phyloP scores from a whole-genome alignment of 1,140 invertebrate species.

The Bradynema listronoti region DNA sequence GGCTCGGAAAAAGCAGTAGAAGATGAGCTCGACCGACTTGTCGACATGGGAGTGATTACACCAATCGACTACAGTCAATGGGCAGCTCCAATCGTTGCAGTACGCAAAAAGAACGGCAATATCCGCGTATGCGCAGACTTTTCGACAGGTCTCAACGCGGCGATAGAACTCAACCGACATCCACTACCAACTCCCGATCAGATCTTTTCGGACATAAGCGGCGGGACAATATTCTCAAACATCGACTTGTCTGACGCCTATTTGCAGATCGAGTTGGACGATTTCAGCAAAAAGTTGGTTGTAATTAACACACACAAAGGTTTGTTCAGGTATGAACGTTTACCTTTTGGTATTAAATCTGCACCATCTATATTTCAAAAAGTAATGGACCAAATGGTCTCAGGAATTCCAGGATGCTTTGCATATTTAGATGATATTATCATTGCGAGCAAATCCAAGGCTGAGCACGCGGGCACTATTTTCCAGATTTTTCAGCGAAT shows the following conservation, averaged over 20 bases:
- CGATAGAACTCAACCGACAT: slow-evolving; percentile 26
- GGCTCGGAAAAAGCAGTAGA: too few relatives aligned
- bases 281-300: slow-evolving; percentile 34
- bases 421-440: slow-evolving; percentile 39
- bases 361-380: slow-evolving; percentile 62
- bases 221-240: slow-evolving; percentile 47
- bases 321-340: slow-evolving; percentile 34
- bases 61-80: too few relatives aligned
- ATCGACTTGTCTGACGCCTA: slow-evolving; percentile 45
- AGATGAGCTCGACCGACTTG: too few relatives aligned
- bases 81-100: too few relatives aligned
- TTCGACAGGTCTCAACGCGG: slow-evolving; percentile 45
- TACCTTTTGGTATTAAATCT: slow-evolving; percentile 61
- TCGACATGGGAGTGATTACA: too few relatives aligned
- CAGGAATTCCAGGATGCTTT: slow-evolving; percentile 39
- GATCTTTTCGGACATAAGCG: slow-evolving; percentile 38
- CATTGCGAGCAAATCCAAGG: neutral
- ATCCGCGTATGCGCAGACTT: slow-evolving; percentile 9
- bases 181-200: slow-evolving; percentile 51
- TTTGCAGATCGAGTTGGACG: slow-evolving; percentile 37
- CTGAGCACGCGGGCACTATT: too few relatives aligned
- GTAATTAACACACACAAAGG: slow-evolving; percentile 39
- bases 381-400: slow-evolving; percentile 60
- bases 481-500: too few relatives aligned
- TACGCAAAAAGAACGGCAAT: too few relatives aligned